phyloP scores from a whole-genome alignment of 2,888 invertebrate genomes.

The Oligia strigilis region DNA sequence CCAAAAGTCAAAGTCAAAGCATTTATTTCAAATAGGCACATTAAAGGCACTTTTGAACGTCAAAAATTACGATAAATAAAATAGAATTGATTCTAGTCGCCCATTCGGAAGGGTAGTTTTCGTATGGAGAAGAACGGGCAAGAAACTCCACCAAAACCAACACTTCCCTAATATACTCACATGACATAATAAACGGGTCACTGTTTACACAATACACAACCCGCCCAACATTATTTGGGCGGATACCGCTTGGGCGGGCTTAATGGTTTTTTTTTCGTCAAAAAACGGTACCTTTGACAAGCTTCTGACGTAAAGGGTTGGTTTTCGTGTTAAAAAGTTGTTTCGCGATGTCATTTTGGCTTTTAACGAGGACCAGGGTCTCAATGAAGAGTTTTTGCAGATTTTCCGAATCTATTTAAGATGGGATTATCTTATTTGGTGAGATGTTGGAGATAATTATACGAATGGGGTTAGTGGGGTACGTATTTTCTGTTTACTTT shows the following conservation, averaged over 20 bases:
- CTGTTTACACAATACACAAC: slow-evolving; percentile 50
- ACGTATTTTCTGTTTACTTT: background rate
- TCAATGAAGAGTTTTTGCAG: slow-evolving; percentile 51
- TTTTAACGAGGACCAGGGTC: slow-evolving; percentile 58
- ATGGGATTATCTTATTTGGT: slow-evolving; percentile 36
- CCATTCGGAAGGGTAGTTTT: too few species aligned
- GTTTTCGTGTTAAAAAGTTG: slow-evolving; percentile 60
- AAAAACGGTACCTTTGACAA: slow-evolving; percentile 59
- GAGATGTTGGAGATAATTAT: slow-evolving; percentile 37
- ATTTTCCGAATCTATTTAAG: slow-evolving; percentile 46
- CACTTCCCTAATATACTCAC: slow-evolving; percentile 39
- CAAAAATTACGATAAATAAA: too few species aligned
- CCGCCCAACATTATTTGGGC: slow-evolving; percentile 55
- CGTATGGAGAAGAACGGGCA: too few species aligned
- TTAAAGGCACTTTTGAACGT: too few species aligned
- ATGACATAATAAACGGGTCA: slow-evolving; percentile 57
- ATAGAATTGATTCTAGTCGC: too few species aligned
- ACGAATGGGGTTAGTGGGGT: background rate
- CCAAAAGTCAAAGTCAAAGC: too few species aligned
- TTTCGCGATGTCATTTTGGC: slow-evolving; percentile 60
- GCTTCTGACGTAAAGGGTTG: slow-evolving; percentile 60
- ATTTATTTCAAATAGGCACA: too few species aligned
- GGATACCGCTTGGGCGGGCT: slow-evolving; percentile 46
- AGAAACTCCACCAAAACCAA: slow-evolving; percentile 12
- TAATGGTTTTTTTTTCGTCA: slow-evolving; percentile 51